phyloP scores from a whole-genome alignment of 2,888 invertebrate species.

The Tillus elongatus region DNA sequence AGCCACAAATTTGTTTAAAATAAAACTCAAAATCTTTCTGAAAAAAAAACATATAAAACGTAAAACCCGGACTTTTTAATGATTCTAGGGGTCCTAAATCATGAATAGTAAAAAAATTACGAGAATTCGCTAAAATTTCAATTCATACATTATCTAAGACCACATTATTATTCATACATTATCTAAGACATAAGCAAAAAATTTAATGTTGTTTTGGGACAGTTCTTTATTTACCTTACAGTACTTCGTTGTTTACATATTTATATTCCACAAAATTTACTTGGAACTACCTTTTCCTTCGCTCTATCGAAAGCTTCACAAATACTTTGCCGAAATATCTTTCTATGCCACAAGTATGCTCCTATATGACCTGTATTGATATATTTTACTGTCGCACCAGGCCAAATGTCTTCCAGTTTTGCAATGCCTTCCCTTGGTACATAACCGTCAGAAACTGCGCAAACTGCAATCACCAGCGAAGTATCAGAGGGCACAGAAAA shows the following conservation, averaged over 20 bases:
- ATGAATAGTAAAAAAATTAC: too few relatives aligned
- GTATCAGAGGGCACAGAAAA: slow-evolving; percentile 83
- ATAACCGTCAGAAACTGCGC: slow-evolving; percentile 79
- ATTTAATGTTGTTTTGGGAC: too few relatives aligned
- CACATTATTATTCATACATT: too few relatives aligned
- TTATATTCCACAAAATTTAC: slow-evolving; percentile 10
- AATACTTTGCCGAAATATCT: slow-evolving; percentile 56
- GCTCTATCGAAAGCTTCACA: slow-evolving; percentile 67
- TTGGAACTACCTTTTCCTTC: slow-evolving; percentile 41
- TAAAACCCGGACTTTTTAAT: too few relatives aligned
- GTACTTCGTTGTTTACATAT: background rate
- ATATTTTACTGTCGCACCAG: slow-evolving; percentile 76
- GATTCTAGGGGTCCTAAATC: too few relatives aligned
- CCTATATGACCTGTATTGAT: slow-evolving; percentile 80
- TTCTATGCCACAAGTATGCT: slow-evolving; percentile 76
- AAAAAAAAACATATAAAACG: too few relatives aligned
- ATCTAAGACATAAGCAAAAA: too few relatives aligned
- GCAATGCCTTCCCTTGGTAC: slow-evolving; percentile 76
- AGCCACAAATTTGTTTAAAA: too few relatives aligned
- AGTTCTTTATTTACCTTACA: too few relatives aligned
- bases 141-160: too few relatives aligned
- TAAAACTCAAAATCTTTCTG: too few relatives aligned
- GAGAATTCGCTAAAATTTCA: too few relatives aligned
- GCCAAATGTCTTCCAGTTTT: slow-evolving; percentile 79
- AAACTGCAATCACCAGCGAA: slow-evolving; percentile 79